Evolutionary conservation across 2,113 vertebrate genomes (phyloP).

Genomic region (Poeciliopsis occidentalis): DNA sequence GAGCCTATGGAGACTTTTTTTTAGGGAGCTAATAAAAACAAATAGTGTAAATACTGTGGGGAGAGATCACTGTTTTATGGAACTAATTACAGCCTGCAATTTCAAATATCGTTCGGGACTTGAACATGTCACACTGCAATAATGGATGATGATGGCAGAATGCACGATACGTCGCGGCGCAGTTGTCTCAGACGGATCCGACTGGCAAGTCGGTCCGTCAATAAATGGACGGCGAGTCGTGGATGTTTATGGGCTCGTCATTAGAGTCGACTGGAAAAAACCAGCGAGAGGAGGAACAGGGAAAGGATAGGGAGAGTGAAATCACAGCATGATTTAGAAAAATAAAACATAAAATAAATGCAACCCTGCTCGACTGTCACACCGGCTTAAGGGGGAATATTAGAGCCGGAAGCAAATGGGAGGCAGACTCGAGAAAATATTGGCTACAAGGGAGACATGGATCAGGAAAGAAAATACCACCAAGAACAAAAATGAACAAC

Average conservation of each 20-base stretch:
- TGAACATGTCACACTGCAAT: background rate
- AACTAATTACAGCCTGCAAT: background rate
- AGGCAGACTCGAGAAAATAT: background rate
- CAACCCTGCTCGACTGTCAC: no score
- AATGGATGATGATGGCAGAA: no score
- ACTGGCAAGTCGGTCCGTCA: background rate
- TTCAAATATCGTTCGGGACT: background rate
- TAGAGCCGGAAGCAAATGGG: background rate
- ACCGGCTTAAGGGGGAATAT: background rate
- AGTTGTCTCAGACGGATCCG: background rate
- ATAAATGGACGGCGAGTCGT: background rate
- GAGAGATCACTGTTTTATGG: no score
- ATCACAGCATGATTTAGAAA: background rate
- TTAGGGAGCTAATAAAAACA: background rate
- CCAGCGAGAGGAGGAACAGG: background rate
- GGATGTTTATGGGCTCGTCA: background rate
- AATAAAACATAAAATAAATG: background rate
- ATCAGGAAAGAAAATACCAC: no score
- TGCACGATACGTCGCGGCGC: background rate
- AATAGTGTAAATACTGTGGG: background rate
- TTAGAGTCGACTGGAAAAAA: background rate
- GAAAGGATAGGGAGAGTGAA: no score
- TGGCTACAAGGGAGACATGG: no score
- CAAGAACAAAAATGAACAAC: no score
- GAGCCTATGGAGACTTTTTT: background rate